These are phyloP conservation scores for Rousettus madagascariensis DNA, from an alignment of 2,797 vertebrate genomes.

Conservation along the genomic window DNA sequence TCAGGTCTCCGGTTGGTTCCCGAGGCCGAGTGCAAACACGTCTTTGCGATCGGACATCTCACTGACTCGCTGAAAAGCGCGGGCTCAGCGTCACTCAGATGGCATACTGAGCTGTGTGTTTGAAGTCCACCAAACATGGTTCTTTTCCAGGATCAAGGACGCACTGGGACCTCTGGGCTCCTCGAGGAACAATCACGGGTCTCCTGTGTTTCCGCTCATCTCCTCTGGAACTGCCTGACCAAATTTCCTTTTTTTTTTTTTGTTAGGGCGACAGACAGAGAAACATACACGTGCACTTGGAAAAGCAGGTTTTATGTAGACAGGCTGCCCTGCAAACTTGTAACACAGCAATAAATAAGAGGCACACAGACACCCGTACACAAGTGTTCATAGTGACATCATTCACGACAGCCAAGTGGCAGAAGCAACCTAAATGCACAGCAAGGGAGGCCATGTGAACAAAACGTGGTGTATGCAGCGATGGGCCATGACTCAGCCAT, in stretches of 20 bases:
- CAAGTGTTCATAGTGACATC: not conserved
- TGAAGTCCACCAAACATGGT: not conserved
- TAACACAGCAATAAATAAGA: not conserved
- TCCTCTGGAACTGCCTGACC: not conserved
- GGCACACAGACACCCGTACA: not conserved
- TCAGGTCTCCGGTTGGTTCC: not conserved
- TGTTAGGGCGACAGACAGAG: not conserved
- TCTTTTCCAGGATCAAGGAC: not conserved
- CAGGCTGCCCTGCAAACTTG: not conserved
- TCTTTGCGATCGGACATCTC: not conserved
- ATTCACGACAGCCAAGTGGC: not conserved
- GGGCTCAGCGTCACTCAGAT: not conserved
- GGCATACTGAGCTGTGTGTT: not conserved
- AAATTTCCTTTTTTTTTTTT: not conserved
- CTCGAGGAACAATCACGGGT: not conserved
- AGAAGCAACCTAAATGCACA: not conserved
- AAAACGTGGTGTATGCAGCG: fast-evolving
- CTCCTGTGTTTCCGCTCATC: not conserved
- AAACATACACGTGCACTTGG: not conserved
- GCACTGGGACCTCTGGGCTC: not conserved
- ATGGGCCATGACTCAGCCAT: not conserved
- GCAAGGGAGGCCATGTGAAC: not conserved
- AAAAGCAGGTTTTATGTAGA: not conserved
- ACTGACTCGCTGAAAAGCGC: not conserved
- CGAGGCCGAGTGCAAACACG: not conserved